Evolutionary conservation across 2,888 invertebrate genomes (phyloP), one percentile per base, ranked within the genome.

Genomic region (Thymelicus lineola): DNA sequence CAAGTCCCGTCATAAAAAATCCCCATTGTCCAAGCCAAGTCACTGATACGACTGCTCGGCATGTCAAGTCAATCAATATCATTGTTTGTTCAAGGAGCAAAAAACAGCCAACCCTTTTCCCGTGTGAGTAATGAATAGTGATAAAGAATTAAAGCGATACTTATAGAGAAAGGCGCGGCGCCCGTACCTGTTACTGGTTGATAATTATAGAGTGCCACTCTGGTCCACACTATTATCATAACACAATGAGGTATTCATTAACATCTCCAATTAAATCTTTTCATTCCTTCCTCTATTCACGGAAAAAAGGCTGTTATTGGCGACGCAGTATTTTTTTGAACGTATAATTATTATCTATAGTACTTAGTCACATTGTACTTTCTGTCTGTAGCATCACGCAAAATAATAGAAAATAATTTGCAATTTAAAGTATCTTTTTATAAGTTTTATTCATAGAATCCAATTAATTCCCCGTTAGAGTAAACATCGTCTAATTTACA

Each of bases 181-280:
- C 14, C 53, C 38, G 55, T 42, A 55, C 45, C 10, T 57, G 42
- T 57, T n/a, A 15, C 2, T n/a, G 38, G 35, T 28, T 45, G 53
- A 20, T 57, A 57, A 65, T 65, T 36, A 20, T 20, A 57, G 36
- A 45, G 45, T 57, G 42, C 6, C 7, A 36, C 57, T 57, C 36
- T 7, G 10, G 36, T 57, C 57, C n/a, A 57, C 58, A n/a, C 61
- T 61, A 46, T 61, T 46, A 61, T 61, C 17, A 46, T 61, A 61
- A 10, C 58, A 38, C 36, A n/a, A 58, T 55, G 55, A 35, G 14
- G 55, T 55, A 14, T 20, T 65, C 53, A 65, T 45, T 65, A 57
- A 46, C 57, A 57, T 57, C 55, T 65, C 28, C 20, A 65, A 65
- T 65, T 45, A 45, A 57, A 65, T 65, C 45, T 64, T 17, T 64